Base-by-base conservation (phyloP, 2,888 invertebrate genomes). In the Caenorhabditis wallacei region DNA sequence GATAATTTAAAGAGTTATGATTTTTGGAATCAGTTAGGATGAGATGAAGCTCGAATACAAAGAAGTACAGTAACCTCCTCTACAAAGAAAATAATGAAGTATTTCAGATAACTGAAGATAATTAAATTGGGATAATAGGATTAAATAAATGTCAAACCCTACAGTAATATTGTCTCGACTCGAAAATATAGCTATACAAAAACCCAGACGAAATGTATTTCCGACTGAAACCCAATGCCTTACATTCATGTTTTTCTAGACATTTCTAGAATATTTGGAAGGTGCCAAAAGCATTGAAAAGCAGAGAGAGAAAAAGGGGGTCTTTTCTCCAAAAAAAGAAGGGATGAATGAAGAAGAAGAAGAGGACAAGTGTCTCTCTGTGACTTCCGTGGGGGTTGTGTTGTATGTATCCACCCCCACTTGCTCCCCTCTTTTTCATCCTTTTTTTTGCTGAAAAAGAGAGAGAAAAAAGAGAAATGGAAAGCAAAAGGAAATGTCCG, bases 391-490 rank as follows among this genome's bases (percentile, higher is more conserved):
- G 57, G 70, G 57, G 57, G 57, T 57, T 57, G 51, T 68, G 48
- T 56, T 68, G 48, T 56, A 59, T 48, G 59, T 59, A 71, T 71
- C 71, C 71, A 71, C 71, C 71, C 71, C 71, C 71, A 71, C 71
- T 66, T 51, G 64, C 64, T 64, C 64, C 35, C 43, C 35, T 35
- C 48, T 30, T 48, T 46, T 26, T 30, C 26, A 40, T 40, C 40
- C 40, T 35, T 66, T 57, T 56, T 70, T 51, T 59, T 46, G 53
- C 56, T 8, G 43, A 69, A 69, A 69, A 18, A 57, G 20, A 40
- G 40, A 24, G 40, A 37, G 8, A 46, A 24, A 54, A 54, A n/a
- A n/a, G n/a, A 69, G 46, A 57, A 26, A 48, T 18, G 59, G 37
- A 56, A 56, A 69, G 69, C 40, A 56, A 69, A 69, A 69, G 69